Evolutionary conservation across 1,140 invertebrate species (phyloP), one percentile per base, ranked within the genome.

Genomic region (Andrena cerasifolii): DNA sequence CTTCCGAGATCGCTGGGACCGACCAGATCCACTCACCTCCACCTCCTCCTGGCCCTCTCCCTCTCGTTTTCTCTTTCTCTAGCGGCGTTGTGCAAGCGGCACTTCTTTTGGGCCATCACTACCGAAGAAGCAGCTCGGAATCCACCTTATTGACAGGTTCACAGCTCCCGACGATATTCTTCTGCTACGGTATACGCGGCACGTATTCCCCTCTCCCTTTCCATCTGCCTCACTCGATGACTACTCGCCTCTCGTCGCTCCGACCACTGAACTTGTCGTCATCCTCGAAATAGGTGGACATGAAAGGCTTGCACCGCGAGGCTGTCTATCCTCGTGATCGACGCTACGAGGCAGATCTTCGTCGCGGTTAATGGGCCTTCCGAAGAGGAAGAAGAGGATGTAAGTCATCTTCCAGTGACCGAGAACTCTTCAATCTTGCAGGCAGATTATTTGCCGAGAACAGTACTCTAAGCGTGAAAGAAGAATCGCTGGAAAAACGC

Each of bases 101-200:
- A 79, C 73, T 68, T 88, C 87, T 86, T 89, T 87, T 84, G 83
- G 73, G 75, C 58, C 76, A 63, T 71, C 73, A 81, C 84, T 70
- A 59, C 78, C 71, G 79, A 86, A 89, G 72, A 80, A 83, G 79
- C 81, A 36, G 73, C 80, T 77, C 45, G 83, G 86, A 87, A 87
- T 89, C 73, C 79, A 83, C 79, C 78, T 89, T 89, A 88, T 86
- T 88, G 89, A 90, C 88, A 90, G 86, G 72, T 80, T 87, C 80
- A 79, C 70, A 75, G 87, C 88, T 90, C 82, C 87, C 79, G 88
- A 89, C 81, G 86, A 87, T 83, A 59, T 74, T 84, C 84, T 61
- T 72, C 74, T 62, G 62, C 65, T 78, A 43, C 31, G 47, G 77
- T 86, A 85, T 84, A 63, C 82, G 54, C 45, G 51, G 59, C 82